Conservation (phyloP, 2,797 vertebrate species). For the Silurus aristotelis region DNA sequence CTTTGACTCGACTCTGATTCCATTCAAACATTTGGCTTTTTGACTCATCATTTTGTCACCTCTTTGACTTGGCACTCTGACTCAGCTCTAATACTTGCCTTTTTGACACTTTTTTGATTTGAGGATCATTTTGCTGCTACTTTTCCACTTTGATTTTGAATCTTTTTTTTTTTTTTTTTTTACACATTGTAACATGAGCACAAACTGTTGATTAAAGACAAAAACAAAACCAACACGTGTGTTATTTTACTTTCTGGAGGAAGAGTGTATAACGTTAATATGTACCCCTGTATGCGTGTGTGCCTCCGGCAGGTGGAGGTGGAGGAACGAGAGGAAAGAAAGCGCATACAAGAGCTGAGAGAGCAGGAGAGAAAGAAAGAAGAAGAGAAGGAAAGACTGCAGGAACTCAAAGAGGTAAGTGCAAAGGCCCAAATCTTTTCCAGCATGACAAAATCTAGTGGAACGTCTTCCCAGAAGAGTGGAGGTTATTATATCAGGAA, state of each 20-base stretch:
- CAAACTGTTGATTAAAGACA: not conserved
- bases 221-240: not conserved
- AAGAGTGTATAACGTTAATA: not conserved
- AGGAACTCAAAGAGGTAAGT: constrained; percentile 85
- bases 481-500: too few relatives aligned
- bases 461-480: too few relatives aligned
- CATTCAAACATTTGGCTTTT: not conserved
- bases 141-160: not conserved
- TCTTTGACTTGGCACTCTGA: not conserved
- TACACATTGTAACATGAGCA: not conserved
- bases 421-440: too few relatives aligned
- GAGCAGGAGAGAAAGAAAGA: constrained; percentile 87
- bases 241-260: too few relatives aligned
- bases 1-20: not conserved
- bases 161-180: not conserved
- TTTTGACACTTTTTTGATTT: too few relatives aligned
- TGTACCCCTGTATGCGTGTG: not conserved
- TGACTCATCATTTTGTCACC: not conserved
- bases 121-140: too few relatives aligned
- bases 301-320: constrained; percentile 79
- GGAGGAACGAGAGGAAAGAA: constrained; percentile 90
- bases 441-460: too few relatives aligned
- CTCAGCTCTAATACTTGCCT: too few relatives aligned
- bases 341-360: constrained; percentile 81
- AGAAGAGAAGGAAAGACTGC: constrained; percentile 81